phyloP scores from a whole-genome alignment of 2,888 invertebrate genomes.

The Agriotes lineatus region DNA sequence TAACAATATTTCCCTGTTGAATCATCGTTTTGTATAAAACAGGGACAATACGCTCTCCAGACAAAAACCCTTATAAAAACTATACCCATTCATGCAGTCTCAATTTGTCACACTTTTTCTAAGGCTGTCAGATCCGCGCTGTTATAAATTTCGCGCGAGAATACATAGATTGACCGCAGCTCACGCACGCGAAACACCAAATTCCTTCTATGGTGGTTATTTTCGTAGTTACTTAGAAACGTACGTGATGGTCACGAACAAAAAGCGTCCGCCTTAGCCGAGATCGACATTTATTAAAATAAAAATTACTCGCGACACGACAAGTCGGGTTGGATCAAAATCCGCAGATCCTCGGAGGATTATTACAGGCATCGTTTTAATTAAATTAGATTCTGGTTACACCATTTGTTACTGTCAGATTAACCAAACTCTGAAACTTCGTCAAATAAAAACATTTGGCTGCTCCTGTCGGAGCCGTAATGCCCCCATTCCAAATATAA shows the following conservation, averaged over 20 bases:
- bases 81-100: slow-evolving; percentile 40
- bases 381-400: slow-evolving; percentile 18
- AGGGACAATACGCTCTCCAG: slow-evolving; percentile 12
- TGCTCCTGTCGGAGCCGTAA: background rate
- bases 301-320: background rate
- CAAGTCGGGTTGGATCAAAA: background rate
- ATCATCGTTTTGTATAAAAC: slow-evolving; percentile 22
- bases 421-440: slow-evolving; percentile 12
- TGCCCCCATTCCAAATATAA: background rate
- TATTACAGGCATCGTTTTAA: slow-evolving; percentile 22
- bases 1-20: slow-evolving; percentile 22
- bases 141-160: slow-evolving; percentile 44
- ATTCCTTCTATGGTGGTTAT: slow-evolving; percentile 21
- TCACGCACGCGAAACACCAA: slow-evolving; percentile 21
- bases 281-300: background rate
- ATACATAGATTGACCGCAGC: slow-evolving; percentile 33
- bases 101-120: slow-evolving; percentile 47
- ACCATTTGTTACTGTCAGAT: slow-evolving; percentile 24
- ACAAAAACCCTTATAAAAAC: slow-evolving; percentile 31
- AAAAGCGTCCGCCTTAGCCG: background rate
- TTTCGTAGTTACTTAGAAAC: slow-evolving; percentile 13
- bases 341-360: background rate
- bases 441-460: slow-evolving; percentile 5
- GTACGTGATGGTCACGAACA: background rate
- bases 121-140: slow-evolving; percentile 35